phyloP scores from a whole-genome alignment of 2,113 vertebrate species.

The Sinocyclocheilus anshuiensis region DNA sequence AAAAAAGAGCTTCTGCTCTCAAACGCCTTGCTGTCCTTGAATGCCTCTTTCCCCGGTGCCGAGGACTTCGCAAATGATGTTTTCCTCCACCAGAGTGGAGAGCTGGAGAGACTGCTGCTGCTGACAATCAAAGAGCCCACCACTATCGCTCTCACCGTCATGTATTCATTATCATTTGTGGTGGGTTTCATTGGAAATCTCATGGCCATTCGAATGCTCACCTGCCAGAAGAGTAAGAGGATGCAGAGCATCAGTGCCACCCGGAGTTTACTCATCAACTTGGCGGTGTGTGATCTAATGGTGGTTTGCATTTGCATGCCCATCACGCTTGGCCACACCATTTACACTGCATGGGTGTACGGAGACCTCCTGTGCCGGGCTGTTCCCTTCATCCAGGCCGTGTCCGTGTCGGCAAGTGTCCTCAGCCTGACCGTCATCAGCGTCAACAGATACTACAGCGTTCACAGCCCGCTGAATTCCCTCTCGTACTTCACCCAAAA shows the following conservation, averaged over 20 bases:
- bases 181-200: slow-evolving; percentile 85
- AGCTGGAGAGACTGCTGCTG: slow-evolving; percentile 83
- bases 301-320: slow-evolving; percentile 93
- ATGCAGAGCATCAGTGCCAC: slow-evolving; percentile 83
- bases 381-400: slow-evolving; percentile 87
- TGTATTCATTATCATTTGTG: slow-evolving; percentile 86
- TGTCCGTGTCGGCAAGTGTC: slow-evolving; percentile 87
- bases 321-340: slow-evolving; percentile 85
- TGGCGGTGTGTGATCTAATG: slow-evolving; percentile 88
- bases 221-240: slow-evolving; percentile 72
- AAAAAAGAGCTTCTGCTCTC: background rate
- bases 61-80: slow-evolving; percentile 66
- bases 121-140: slow-evolving; percentile 83
- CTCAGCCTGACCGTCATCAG: slow-evolving; percentile 89
- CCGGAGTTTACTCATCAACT: slow-evolving; percentile 84
- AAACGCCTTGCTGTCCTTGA: slow-evolving; percentile 24
- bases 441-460: slow-evolving; percentile 87
- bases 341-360: slow-evolving; percentile 90
- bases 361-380: slow-evolving; percentile 88
- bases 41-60: slow-evolving; percentile 54
- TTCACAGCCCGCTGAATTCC: slow-evolving; percentile 84
- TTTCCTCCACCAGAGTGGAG: slow-evolving; percentile 65
- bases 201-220: slow-evolving; percentile 86
- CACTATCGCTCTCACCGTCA: slow-evolving; percentile 81
- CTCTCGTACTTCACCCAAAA: slow-evolving; percentile 86